Evolutionary conservation across 2,113 vertebrate species (phyloP), one percentile per base, ranked within the genome.

Genomic region (Rhea americana): DNA sequence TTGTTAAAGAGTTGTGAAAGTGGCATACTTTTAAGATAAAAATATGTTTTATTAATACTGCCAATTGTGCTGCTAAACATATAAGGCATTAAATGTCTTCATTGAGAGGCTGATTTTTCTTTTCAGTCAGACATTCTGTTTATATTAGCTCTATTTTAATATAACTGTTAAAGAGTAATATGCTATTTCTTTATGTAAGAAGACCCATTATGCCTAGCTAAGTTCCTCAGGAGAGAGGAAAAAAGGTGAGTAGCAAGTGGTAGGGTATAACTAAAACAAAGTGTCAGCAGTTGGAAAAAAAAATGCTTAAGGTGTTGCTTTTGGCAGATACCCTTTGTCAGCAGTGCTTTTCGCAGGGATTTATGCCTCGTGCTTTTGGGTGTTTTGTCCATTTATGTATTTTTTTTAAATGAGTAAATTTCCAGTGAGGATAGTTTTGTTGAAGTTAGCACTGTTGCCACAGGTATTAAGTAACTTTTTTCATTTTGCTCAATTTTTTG

Each of bases 121-220:
- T 67, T 16, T 37, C 13, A 35, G 25, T 17, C 55, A 80, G 48
- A 41, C 19, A 4, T 50, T 75, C 35, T 8, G 68, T 35, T 35
- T 7, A 5, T 4, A 6, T 24, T 9, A 8, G 30, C 41, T 72
- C 48, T 56, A 12, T 17, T 70, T 66, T 32, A 17, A 9, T 20
- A 24, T 9, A 12, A 37, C 22, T 67, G 5, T 9, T 41, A 18
- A 0, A 1, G 41, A 35, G 15, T 39, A 6, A 72, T 1, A 7
- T 0, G 0, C 53, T 19, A 0, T 11, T 73, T 21, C 22, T 79
- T 50, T 48, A 4, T 8, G 1, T 6, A 37, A 45, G 15, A 25
- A 45, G 15, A 25, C 74, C 25, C 56, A 21, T 65, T 67, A 10
- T 1, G 13, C 58, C 25, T 21, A 45, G 37, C 37, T 63, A 37